Evolutionary conservation across 1,140 invertebrate species (phyloP).

Genomic region (Venustaconcha ellipsiformis): DNA sequence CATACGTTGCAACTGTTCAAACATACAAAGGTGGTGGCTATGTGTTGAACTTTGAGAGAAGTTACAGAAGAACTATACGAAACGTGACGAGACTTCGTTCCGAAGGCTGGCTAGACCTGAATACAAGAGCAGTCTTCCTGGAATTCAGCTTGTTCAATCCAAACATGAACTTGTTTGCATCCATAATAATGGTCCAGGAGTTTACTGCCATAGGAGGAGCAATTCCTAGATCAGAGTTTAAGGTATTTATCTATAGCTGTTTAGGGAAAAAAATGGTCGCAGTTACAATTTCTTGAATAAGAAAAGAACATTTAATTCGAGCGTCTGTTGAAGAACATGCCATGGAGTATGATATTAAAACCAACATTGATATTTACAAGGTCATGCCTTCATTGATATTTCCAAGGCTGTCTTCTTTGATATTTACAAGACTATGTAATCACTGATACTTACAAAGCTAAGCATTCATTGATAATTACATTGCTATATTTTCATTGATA

Average conservation of each 20-base stretch:
- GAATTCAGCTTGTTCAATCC: slow-evolving; percentile 74
- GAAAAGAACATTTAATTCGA: too few relatives aligned
- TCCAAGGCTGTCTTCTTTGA: too few relatives aligned
- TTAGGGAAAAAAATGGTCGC: too few relatives aligned
- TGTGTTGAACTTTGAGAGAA: slow-evolving; percentile 51
- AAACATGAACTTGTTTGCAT: slow-evolving; percentile 64
- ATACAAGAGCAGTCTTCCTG: slow-evolving; percentile 71
- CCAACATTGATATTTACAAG: too few relatives aligned
- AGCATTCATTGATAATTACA: too few relatives aligned
- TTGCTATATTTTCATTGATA: too few relatives aligned
- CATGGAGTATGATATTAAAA: too few relatives aligned
- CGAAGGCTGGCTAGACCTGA: slow-evolving; percentile 70
- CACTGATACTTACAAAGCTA: too few relatives aligned
- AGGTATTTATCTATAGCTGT: slow-evolving; percentile 42
- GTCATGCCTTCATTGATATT: too few relatives aligned
- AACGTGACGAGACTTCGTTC: slow-evolving; percentile 39
- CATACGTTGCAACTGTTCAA: slow-evolving; percentile 60
- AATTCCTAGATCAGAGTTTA: slow-evolving; percentile 57
- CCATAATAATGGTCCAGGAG: slow-evolving; percentile 54
- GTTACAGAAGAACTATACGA: slow-evolving; percentile 37
- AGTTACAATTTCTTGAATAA: too few relatives aligned
- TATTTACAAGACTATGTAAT: too few relatives aligned
- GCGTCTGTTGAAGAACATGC: too few relatives aligned
- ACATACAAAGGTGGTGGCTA: slow-evolving; percentile 69
- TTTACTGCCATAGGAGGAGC: slow-evolving; percentile 57